Evolutionary conservation across 2,113 vertebrate species (phyloP), one percentile per base, ranked within the genome.

Genomic region (Periophthalmodon schlosseri): DNA sequence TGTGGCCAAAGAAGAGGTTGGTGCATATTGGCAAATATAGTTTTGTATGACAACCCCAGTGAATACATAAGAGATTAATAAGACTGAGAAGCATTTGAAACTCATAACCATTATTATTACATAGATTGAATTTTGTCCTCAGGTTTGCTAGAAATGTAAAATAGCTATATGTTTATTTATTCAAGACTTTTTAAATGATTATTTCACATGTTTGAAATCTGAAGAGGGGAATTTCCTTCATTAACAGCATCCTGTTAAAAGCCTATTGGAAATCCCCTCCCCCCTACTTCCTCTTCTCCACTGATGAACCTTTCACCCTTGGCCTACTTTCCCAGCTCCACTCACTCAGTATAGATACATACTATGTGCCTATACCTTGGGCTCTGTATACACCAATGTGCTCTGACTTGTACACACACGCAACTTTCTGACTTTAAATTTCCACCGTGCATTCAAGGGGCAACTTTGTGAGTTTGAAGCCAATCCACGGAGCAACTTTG

Each of bases 271-370:
- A 16, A 0, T 21, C 64, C 71, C 74, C 60, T 50, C 65, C 57
- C 20, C 18, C 66, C 33, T 14, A 58, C 73, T 72, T 60, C 49
- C 58, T 52, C 49, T 47, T n/a, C 68, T 36, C 68, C 67, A 74
- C 64, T 82, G 68, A 69, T 85, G 83, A 85, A 83, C 86, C 79
- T 77, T 88, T 81, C 65, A 86, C 82, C 85, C 80, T 83, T 80
- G 72, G 63, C 80, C 80, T 70, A 84, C 52, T 86, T 91, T 52
- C 80, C 54, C 68, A 16, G 15, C 65, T 74, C 58, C 47, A 54
- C 66, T 69, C 61, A 6, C 66, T 68, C 65, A 10, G 1, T 75
- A 61, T 74, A 79, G 68, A 46, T 73, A 11, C 58, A 44, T 56
- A 20, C 73, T 66, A 73, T 79, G 75, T 61, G 69, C 78, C 18